Conservation (phyloP, 2,113 vertebrate species). For the Bos taurus region DNA sequence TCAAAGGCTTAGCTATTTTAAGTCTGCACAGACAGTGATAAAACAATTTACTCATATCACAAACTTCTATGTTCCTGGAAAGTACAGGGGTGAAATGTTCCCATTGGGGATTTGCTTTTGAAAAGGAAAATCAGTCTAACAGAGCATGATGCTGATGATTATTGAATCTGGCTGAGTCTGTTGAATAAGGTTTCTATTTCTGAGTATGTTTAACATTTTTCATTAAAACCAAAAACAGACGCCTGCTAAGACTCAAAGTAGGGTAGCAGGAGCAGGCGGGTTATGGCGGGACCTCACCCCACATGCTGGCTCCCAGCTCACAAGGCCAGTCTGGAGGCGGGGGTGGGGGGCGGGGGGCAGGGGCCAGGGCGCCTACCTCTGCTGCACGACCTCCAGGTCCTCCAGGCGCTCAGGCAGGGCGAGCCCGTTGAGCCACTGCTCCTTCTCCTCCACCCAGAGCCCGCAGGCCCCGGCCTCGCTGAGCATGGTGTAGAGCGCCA, state of each 20-base stretch:
- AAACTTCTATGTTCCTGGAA: background rate
- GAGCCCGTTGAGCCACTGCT: constrained; percentile 93
- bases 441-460: constrained; percentile 95
- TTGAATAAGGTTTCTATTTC: background rate
- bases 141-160: background rate
- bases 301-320: accelerated
- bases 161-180: background rate
- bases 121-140: background rate
- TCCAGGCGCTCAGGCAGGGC: constrained; percentile 92
- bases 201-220: background rate
- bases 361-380: constrained; percentile 66
- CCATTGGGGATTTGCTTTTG: background rate
- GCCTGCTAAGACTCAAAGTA: background rate
- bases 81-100: background rate
- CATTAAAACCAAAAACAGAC: background rate
- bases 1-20: constrained; percentile 10
- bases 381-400: constrained; percentile 96
- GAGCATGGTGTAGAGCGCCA: constrained; percentile 91
- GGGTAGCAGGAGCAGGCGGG: background rate
- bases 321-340: accelerated
- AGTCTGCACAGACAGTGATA: background rate
- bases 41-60: background rate
- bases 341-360: background rate
- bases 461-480: constrained; percentile 94
- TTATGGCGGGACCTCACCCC: accelerated